Percentiles rank a stretch among this genome's conserved stretches.
phyloP scores from a whole-genome alignment of 23 tunicate species.

The Halocynthia aurantium region DNA sequence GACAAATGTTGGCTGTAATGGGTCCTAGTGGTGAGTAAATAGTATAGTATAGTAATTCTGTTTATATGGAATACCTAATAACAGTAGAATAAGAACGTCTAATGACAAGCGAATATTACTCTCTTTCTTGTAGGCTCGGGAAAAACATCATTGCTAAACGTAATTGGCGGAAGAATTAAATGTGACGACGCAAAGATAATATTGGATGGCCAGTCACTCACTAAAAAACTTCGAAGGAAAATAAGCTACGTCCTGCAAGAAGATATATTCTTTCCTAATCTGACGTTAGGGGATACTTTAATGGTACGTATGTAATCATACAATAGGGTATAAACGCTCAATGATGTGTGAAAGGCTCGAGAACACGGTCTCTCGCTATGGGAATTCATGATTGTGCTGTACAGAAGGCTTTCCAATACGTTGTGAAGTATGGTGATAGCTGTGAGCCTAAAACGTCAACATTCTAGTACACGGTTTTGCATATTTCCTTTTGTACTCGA shows the following conservation, averaged over 20 bases:
- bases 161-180: slow-evolving; percentile 54
- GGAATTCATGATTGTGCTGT: neutral
- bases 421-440: neutral
- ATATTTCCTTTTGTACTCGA: too few species aligned
- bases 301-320: slow-evolving; percentile 20
- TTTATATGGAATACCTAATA: neutral
- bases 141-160: slow-evolving; percentile 72
- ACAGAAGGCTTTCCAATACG: neutral
- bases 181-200: slow-evolving; percentile 51
- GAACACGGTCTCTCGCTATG: neutral
- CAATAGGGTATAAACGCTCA: neutral
- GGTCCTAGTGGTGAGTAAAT: slow-evolving; percentile 83
- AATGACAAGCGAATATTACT: neutral
- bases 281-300: slow-evolving; percentile 67
- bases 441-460: too few species aligned
- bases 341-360: neutral
- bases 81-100: neutral
- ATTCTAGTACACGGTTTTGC: too few species aligned
- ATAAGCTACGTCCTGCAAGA: slow-evolving; percentile 87
- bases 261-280: slow-evolving; percentile 83
- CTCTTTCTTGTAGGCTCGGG: slow-evolving; percentile 59
- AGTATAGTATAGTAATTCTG: neutral
- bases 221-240: slow-evolving; percentile 60
- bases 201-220: slow-evolving; percentile 57
- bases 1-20: slow-evolving; percentile 84